A percentile compares a stretch with the other conserved stretches of the same genome.
These are phyloP conservation scores for Trichosurus vulpecula DNA, from an alignment of 2,797 vertebrate genomes.

Conservation along the genomic window DNA sequence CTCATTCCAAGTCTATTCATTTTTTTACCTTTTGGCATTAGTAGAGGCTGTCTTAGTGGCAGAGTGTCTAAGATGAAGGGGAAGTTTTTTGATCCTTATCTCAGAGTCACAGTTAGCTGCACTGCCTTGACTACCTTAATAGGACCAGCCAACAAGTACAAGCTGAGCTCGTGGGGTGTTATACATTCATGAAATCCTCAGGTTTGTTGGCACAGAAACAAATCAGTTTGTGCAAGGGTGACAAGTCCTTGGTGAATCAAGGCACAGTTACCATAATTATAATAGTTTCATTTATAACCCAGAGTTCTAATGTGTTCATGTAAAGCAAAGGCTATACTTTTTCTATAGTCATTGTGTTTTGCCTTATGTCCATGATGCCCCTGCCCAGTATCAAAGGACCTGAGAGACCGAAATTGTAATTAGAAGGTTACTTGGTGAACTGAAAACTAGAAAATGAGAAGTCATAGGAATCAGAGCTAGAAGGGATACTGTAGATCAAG, in stretches of 20 bases:
- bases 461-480: not conserved
- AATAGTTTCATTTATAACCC: not conserved
- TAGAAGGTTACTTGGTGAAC: not conserved
- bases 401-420: not conserved
- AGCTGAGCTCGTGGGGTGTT: not conserved
- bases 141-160: not conserved
- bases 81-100: not conserved
- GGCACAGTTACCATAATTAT: not conserved
- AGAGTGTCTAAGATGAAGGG: too few species aligned
- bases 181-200: not conserved
- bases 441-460: not conserved
- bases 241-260: not conserved
- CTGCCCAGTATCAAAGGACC: not conserved
- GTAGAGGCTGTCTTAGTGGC: not conserved
- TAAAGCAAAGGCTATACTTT: not conserved
- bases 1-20: not conserved
- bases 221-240: not conserved
- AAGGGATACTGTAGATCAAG: not conserved
- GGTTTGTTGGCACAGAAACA: not conserved
- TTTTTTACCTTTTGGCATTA: not conserved
- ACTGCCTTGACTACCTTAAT: not conserved
- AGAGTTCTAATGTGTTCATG: not conserved
- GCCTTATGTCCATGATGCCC: not conserved
- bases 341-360: not conserved
- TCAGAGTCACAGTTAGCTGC: not conserved